Base-by-base conservation (phyloP, 1,140 invertebrate genomes). In the Micrasema longulum region DNA sequence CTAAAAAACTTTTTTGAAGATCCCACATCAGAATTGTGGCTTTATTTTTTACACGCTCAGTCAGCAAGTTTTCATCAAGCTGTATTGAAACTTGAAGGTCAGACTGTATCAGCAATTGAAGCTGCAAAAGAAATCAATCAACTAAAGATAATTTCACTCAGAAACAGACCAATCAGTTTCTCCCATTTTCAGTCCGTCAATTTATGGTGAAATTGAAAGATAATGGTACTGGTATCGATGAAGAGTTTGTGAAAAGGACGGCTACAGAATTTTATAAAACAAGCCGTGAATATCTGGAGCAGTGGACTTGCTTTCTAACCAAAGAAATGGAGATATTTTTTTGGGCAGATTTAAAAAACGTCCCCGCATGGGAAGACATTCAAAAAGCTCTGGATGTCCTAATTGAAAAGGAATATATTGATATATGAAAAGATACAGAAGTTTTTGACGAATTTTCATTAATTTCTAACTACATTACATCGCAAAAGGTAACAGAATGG, bases 331-430 rank as follows among this genome's bases (percentile, higher is more conserved):
- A 78, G 35, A 68, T 74, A 50, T 79, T 80, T 76, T 35, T 77
- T 71, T 79, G 79, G 73, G 74, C 77, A 73, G 52, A 76, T 75
- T 73, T 73, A 48, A 75, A 1, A 57, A 75, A 70, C 71, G 41
- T 70, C 64, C 71, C 45, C 41, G 26, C 71, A 60, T 78, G 75
- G 77, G 76, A 75, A 77, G 76, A 78, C 9, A 31, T 79, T 48
- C 78, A 76, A 69, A 45, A 45, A 45, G 41, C 14, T 45, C 11
- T 77, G 72, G 76, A 77, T 77, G 14, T 76, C 71, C 69, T 79
- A 57, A 79, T 77, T 73, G 68, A 75, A 75, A 75, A 79, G 62
- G 50, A 50, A 76, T 78, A 69, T 73, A 77, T 79, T 77, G 53
- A 75, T 64, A 52, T 55, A 45, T 76, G 75, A 47, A 43, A 78